Percentiles rank a stretch among this genome's conserved stretches.
Conservation (phyloP, 2,113 vertebrate genomes). For the Clupea harengus region DNA sequence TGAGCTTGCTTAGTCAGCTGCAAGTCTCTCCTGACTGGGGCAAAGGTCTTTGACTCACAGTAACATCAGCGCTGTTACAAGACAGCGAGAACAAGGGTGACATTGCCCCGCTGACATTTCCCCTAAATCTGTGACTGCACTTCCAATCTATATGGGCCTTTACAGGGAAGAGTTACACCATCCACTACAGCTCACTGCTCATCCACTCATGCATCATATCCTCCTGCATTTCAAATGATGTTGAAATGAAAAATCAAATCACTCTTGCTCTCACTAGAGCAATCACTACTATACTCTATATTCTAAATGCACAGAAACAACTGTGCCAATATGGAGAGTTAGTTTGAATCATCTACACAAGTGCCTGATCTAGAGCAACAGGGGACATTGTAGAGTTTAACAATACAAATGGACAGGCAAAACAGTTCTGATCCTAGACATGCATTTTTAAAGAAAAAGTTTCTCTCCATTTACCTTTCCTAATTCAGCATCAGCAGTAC, state of each 20-base stretch:
- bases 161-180: neutral
- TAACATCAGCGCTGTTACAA: conserved; percentile 11
- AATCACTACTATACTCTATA: no score
- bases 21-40: conserved; percentile 28
- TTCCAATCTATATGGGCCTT: neutral
- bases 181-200: neutral
- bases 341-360: neutral
- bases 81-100: conserved; percentile 26
- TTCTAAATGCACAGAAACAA: neutral
- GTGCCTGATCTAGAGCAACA: neutral
- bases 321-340: neutral
- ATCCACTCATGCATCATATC: neutral
- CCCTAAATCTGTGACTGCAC: conserved; percentile 40
- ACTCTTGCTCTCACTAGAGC: no score
- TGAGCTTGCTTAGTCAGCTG: conserved; percentile 22
- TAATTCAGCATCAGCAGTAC: neutral
- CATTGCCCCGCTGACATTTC: conserved; percentile 39
- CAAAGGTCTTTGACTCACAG: conserved; percentile 12
- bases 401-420: no score
- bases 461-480: no score
- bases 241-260: neutral
- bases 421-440: neutral
- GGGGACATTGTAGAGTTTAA: neutral
- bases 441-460: neutral
- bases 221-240: no score